Base-by-base conservation (phyloP, 2,888 invertebrate species). In the Phania funesta region DNA sequence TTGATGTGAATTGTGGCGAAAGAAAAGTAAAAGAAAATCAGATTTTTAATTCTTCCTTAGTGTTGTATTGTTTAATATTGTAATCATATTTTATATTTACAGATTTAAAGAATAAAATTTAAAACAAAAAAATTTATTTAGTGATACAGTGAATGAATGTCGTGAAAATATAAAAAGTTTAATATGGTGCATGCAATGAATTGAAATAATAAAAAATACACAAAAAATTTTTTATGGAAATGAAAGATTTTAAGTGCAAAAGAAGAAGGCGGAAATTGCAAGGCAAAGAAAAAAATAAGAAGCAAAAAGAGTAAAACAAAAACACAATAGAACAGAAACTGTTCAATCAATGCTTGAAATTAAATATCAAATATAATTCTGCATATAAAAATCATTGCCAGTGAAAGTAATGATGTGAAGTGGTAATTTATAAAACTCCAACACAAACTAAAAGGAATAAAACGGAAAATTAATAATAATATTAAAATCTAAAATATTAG, bases 191-290 rank as follows among this genome's bases (percentile, higher is more conserved):
- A 54, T 76, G 46, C 46, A 56, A 70, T 58, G 64, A 76, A 76
- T 50, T 78, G 32, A 77, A 68, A 67, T 48, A 35, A 73, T 79
- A 76, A 76, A 83, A 84, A 84, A 83, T 77, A 84, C 78, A 83
- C 77, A 80, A 68, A 74, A 78, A 78, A 78, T 71, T 54, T 78
- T 78, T 78, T 70, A 74, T 78, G 82, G 74, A 65, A 82, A 70
- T 78, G 74, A 52, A 68, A 76, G 84, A 84, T 83, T 73, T 67
- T 54, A 70, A 74, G 78, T 84, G 84, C 83, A 84, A 77, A 84
- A 73, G 64, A 84, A 80, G 81, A 82, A 84, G 84, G 76, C 81
- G 83, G 83, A 83, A 83, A 83, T 80, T 83, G 62, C 79, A 80
- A 83, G 80, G 74, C 75, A 80, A 75, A 83, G 76, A 75, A 83